Percentiles rank a stretch among this genome's conserved stretches.
These are phyloP conservation scores for Dendrolimus houi DNA, from an alignment of 2,888 invertebrate genomes.

Conservation along the genomic window DNA sequence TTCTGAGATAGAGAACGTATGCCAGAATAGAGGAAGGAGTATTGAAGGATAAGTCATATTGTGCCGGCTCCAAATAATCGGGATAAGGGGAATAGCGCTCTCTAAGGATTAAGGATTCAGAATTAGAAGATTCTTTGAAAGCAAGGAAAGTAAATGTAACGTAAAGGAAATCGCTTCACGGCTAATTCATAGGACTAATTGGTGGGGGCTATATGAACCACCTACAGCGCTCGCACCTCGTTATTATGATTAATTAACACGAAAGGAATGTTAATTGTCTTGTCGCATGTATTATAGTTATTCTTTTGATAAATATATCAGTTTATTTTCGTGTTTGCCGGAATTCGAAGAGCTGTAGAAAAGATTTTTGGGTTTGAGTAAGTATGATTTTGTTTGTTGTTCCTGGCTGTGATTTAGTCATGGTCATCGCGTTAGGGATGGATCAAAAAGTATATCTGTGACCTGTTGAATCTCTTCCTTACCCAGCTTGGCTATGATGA, in stretches of 20 bases:
- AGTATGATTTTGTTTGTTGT: too few species aligned
- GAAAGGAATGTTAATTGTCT: slow-evolving; percentile 7
- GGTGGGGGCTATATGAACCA: slow-evolving; percentile 1
- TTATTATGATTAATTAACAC: slow-evolving; percentile 19
- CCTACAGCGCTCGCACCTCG: slow-evolving; percentile 11
- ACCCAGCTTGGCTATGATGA: neutral
- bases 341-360: neutral
- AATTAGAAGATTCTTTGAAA: neutral
- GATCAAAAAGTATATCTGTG: too few species aligned
- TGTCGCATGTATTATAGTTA: neutral
- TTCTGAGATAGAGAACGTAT: too few species aligned
- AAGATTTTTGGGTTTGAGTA: neutral
- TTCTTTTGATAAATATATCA: neutral
- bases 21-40: too few species aligned
- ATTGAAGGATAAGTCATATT: too few species aligned
- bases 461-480: too few species aligned
- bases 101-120: too few species aligned
- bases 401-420: too few species aligned
- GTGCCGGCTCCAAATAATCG: too few species aligned
- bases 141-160: neutral
- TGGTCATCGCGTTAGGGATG: too few species aligned
- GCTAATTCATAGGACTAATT: neutral
- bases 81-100: too few species aligned
- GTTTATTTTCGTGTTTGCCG: neutral
- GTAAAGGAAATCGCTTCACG: neutral